Evolutionary conservation across 2,888 invertebrate genomes (phyloP), one percentile per base, ranked within the genome.

Genomic region (Dynastes hyllus): DNA sequence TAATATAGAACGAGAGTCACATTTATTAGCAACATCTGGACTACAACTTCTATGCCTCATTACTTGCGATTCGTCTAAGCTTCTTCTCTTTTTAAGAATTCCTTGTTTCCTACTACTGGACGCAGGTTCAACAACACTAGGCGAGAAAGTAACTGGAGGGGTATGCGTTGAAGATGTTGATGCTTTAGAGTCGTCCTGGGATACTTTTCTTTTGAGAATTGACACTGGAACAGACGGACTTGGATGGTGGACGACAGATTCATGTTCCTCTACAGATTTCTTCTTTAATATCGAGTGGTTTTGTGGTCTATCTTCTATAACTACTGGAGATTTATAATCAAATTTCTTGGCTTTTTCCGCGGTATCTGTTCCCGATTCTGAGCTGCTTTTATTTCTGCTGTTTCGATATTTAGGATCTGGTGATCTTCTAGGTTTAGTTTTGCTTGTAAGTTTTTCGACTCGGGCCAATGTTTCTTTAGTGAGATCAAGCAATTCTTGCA

Each of bases 31-130:
- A 61, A 93, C 92, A 85, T 94, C 94, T 2, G 94, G 94, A 80
- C 94, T 94, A 83, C 93, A 93, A 77, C 93, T 94, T 76, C 94
- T 90, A 83, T 93, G 91, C 65, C 93, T 89, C 81, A 93, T 90
- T 76, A 94, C 94, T 88, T 94, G 93, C 32, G 93, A 93, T 86
- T 96, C 96, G 84, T 96, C 96, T 83, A 96, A 90, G 85, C 96
- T 96, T 78, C 95, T 93, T 50, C 95, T 93, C 89, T 96, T 96
- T 88, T 96, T 96, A 81, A 95, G 90, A 86, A 96, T 96, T 66
- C 95, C 95, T 87, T 95, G 95, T 77, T 93, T 92, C 82, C 93
- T 92, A 81, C 91, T 90, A 77, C 90, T 91, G 51, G 91, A 90
- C 78, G 92, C 91, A 45, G 92, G 91, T 85, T 95, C 95, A 69